Evolutionary conservation across 2,113 vertebrate species (phyloP).

Genomic region (Thamnophis sirtalis): DNA sequence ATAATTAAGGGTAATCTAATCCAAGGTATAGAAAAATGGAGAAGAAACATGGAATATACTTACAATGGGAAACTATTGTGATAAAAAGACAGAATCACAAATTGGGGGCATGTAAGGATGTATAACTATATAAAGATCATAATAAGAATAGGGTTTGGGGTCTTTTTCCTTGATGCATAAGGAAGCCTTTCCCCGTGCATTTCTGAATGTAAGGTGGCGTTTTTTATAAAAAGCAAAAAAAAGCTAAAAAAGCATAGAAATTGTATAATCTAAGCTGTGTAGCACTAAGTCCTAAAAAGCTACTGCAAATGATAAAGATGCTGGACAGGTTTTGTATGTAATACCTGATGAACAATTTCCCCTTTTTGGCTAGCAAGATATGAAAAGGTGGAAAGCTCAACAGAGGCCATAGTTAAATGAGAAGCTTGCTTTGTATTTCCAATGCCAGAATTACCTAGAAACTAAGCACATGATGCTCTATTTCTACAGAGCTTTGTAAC

Average conservation of each 20-base stretch:
- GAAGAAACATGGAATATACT: no score
- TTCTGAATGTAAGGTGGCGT: background rate
- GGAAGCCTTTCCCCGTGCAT: background rate
- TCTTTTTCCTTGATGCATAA: background rate
- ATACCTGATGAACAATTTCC: background rate
- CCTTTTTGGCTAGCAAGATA: background rate
- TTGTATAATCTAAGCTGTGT: background rate
- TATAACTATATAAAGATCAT: no score
- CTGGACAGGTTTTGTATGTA: background rate
- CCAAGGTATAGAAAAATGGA: no score
- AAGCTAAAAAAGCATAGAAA: background rate
- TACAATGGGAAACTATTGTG: no score
- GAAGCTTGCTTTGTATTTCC: background rate
- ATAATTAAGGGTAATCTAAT: no score
- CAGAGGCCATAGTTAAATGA: background rate
- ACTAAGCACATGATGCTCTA: background rate
- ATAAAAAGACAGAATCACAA: no score
- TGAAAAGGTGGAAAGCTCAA: background rate
- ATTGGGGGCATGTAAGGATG: no score
- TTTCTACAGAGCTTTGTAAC: background rate
- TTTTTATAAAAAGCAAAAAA: conserved; percentile 8
- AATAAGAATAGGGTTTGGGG: no score
- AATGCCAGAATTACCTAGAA: background rate
- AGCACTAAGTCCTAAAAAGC: background rate
- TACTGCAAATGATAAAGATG: background rate